Evolutionary conservation across 2,797 vertebrate species (phyloP), one percentile per base, ranked within the genome.

Genomic region (Mormyrops attenuatus): DNA sequence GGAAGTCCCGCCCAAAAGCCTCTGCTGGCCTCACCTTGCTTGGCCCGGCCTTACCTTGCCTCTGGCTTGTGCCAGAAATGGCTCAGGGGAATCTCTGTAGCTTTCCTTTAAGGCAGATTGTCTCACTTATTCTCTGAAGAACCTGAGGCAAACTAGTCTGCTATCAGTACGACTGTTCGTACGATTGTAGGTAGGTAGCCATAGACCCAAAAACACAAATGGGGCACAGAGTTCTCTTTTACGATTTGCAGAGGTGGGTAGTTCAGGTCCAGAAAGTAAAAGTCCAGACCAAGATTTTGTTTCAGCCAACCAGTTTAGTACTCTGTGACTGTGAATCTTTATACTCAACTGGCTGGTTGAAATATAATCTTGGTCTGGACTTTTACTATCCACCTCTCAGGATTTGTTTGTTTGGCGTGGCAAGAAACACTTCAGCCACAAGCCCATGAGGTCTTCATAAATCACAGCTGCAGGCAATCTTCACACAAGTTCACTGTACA

Each of bases 371-470:
- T 38, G 66, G 30, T 38, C 30, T 73, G 66, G 13, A 69, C 8
- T 73, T 38, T 1, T 5, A 73, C 66, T 73, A 38, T 38, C 30
- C 11, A 17, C 66, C 66, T 73, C 30, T 73, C 30, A 73, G 34
- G 30, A 73, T 73, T 5, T 26, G 60, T 49, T 47, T 49, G 82
- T 85, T 49, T 82, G 15, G 77, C 41, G 7, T 38, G 26, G 66
- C 8, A 82, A 82, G 77, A 82, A 49, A 44, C 38, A n/a, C 60
- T 63, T 82, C 17, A 38, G 66, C 26, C 30, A 73, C 1, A 41
- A 82, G 20, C 77, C 77, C 20, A 49, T 85, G 82, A 85, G 49
- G 26, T 87, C 85, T 87, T 57, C n/a, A 60, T 41, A 87, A 87
- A 30, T 41, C 52, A 60, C 53, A 57, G 52, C 52, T 57, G 53